These are phyloP conservation scores for Elgonia sp. DNA, from an alignment of 2,888 invertebrate genomes.

Conservation along the genomic window DNA sequence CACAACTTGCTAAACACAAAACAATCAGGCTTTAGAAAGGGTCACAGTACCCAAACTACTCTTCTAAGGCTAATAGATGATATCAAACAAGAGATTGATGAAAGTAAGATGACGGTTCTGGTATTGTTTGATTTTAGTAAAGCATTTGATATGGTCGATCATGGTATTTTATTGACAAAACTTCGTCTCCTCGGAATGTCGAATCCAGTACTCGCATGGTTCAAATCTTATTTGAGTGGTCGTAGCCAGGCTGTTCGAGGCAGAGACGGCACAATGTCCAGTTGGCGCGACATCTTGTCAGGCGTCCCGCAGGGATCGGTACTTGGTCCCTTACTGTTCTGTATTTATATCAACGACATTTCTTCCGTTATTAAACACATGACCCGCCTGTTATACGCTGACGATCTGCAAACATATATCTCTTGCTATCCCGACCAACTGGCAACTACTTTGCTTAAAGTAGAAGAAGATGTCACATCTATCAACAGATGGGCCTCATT, in stretches of 20 bases:
- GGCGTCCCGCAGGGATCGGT: neutral
- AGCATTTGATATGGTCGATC: constrained; percentile 1
- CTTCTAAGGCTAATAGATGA: neutral
- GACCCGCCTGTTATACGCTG: neutral
- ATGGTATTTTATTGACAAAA: neutral
- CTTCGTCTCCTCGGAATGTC: neutral
- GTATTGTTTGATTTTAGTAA: constrained; percentile 6
- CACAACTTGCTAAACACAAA: neutral
- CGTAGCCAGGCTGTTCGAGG: neutral
- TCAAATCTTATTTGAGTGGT: neutral
- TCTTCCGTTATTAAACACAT: neutral
- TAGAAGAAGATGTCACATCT: neutral
- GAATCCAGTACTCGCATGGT: neutral
- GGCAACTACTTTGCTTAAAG: neutral
- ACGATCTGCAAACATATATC: neutral
- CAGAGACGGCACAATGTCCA: neutral
- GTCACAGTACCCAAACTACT: neutral
- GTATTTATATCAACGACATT: neutral
- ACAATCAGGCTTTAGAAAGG: neutral
- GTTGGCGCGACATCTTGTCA: neutral
- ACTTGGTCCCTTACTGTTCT: neutral
- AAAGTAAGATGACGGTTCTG: neutral
- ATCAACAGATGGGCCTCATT: neutral
- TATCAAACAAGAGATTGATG: neutral
- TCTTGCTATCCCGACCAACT: neutral